Evolutionary conservation across 92 coral and sea anemone genomes (phyloP), one percentile per base, ranked within the genome.

Genomic region (Bergia sp.): DNA sequence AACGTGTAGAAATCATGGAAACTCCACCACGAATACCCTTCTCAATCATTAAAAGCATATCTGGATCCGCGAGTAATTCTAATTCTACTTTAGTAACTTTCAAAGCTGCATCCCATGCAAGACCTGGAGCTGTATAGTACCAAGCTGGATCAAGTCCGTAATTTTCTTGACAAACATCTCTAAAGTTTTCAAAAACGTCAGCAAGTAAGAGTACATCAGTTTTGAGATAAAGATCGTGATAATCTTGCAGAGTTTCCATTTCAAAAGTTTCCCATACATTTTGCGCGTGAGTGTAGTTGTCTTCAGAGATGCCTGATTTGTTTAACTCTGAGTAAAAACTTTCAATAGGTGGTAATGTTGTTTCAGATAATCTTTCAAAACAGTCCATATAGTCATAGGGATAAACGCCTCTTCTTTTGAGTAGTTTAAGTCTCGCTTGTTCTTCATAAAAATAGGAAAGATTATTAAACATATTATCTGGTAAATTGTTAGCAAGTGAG

Each of bases 1-100:
- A 29, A 29, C 29, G 29, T 29, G 29, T 29, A 0, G 29, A 29
- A 29, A 29, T 29, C 29, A 29, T 44, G 1, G 49, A 44, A 44
- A 90, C 83, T 57, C n/a, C 29, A 29, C 29, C 29, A 29, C 29
- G 29, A 29, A 29, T 29, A 29, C 29, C 29, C 29, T 29, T 29
- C 73, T 93, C 90, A 58, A 88, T 18, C 88, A 92, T 78, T 2
- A 88, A 78, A 0, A 82, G 69, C 95, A 92, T 88, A 61, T 90
- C 88, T 76, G 12, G 6, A 76, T 92, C 95, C 0, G 90, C 78
- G 43, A 92, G 38, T 11, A 90, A n/a, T 41, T 91, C 89, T n/a
- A 91, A 15, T 23, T 86, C 39, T 8, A 85, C 79, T 0, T 80
- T 53, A 1, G 90, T 89, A 0, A 37, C 0, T 36, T 91, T 89